phyloP scores from a whole-genome alignment of 2,797 vertebrate genomes.

The Momotus momota region DNA sequence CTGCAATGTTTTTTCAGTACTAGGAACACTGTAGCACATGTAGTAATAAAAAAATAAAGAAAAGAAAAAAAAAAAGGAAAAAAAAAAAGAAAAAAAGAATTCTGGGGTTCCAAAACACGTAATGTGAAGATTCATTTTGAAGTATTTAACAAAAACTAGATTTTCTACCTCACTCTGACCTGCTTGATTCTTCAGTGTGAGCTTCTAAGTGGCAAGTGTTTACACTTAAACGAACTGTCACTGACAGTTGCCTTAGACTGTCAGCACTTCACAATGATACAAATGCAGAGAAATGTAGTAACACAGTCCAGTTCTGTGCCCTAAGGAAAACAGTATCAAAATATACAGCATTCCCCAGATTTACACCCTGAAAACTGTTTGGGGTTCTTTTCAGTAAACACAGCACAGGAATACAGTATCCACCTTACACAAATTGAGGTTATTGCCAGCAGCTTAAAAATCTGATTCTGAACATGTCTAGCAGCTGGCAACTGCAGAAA shows the following conservation, averaged over 20 bases:
- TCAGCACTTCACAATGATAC: not conserved
- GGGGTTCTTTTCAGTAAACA: not conserved
- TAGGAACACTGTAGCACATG: not conserved
- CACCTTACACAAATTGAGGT: not conserved
- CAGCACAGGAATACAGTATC: not conserved
- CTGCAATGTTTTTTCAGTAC: not conserved
- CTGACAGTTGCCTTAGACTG: slow-evolving; percentile 2
- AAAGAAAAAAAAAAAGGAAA: not conserved
- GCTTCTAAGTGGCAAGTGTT: not conserved
- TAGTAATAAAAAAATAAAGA: not conserved
- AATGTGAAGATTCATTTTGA: accelerated
- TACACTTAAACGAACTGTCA: not conserved
- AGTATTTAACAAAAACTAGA: not conserved
- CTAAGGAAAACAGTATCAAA: not conserved
- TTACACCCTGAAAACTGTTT: accelerated
- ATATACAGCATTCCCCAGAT: not conserved
- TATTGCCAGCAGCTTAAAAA: not conserved
- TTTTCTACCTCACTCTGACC: not conserved
- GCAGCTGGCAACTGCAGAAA: slow-evolving; percentile 18
- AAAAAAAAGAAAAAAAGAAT: not conserved
- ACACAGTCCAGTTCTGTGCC: not conserved
- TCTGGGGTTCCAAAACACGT: accelerated
- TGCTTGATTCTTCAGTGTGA: not conserved
- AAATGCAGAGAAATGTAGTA: not conserved
- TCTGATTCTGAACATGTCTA: not conserved